Evolutionary conservation across 2,797 vertebrate genomes (phyloP).

Genomic region (Cryptoprocta ferox): DNA sequence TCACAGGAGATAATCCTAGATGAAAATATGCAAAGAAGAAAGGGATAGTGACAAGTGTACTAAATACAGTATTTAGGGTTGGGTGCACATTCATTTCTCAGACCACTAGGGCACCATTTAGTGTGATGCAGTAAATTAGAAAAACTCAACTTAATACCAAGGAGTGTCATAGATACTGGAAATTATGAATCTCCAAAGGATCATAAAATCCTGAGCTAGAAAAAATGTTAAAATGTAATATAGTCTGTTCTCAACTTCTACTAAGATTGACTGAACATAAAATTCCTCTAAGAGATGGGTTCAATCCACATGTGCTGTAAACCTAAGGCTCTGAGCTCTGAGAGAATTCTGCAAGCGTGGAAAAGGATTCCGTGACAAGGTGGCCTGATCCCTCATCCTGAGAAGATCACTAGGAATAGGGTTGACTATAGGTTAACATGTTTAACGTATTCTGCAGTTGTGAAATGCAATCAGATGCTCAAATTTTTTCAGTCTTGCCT

Average conservation of each 20-base stretch:
- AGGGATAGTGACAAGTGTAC: not conserved
- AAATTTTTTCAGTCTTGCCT: not conserved
- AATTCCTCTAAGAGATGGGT: not conserved
- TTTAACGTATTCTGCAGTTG: not conserved
- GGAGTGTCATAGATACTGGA: slow-evolving; percentile 48
- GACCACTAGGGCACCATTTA: slow-evolving; percentile 57
- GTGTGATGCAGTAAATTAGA: slow-evolving; percentile 67
- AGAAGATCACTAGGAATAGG: not conserved
- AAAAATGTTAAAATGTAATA: slow-evolving; percentile 63
- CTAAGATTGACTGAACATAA: slow-evolving; percentile 44
- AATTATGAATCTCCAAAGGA: slow-evolving; percentile 75
- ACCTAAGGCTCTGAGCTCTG: not conserved
- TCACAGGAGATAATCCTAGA: not conserved
- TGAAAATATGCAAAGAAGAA: not conserved
- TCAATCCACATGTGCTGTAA: not conserved
- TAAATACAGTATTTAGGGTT: slow-evolving; percentile 20
- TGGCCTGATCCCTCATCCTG: not conserved
- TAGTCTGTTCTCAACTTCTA: slow-evolving; percentile 29
- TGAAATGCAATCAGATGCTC: not conserved
- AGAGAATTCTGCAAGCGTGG: not conserved
- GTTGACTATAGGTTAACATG: not conserved
- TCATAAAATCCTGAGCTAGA: slow-evolving; percentile 67
- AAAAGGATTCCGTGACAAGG: not conserved
- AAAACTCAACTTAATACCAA: slow-evolving; percentile 64
- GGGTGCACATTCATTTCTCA: slow-evolving; percentile 35